Evolutionary conservation across 2,113 vertebrate genomes (phyloP), one percentile per base, ranked within the genome.

Genomic region (Crypturellus undulatus): DNA sequence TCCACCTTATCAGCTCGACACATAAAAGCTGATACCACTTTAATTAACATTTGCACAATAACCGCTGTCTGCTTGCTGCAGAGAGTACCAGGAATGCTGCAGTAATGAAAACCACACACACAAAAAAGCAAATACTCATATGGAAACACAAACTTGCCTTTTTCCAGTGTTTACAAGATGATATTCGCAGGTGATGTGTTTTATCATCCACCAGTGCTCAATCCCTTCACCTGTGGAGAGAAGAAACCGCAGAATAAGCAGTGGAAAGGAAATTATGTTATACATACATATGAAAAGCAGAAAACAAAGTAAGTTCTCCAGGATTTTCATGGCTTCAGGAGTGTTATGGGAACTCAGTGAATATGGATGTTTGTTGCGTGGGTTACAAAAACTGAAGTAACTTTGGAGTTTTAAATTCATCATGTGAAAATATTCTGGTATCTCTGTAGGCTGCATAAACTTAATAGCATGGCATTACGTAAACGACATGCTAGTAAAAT

Each of bases 11-110:
- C 93, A 90, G 40, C 64, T n/a, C 69, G 79, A 36, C 64, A 38
- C 60, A 59, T 59, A 77, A 83, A 94, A 94, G 45, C 88, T 80
- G 69, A 19, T 62, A 76, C 60, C 65, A 69, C 30, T 81, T 78
- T 91, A 94, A 93, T 94, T 85, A 87, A 79, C 79, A 52, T 52
- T 76, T 2, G 3, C 42, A 42, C 62, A 68, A 14, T 58, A 8
- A 58, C 30, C 30, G 18, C 54, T 58, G 54, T 30, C 54, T 58
- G 8, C 54, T 52, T 68, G 47, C 79, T 51, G 21, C 52, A 30
- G 62, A 1, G 2, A 76, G 63, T 52, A 28, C 59, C 82, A 32
- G 20, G 63, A 32, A 72, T 0, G 3, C 1, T 1, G 32, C 21
- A 43, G 79, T 34, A 8, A 11, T 5, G 47, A 38, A 49, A 90